Evolutionary conservation across 2,888 invertebrate genomes (phyloP).

Genomic region (Epinotia ramella): DNA sequence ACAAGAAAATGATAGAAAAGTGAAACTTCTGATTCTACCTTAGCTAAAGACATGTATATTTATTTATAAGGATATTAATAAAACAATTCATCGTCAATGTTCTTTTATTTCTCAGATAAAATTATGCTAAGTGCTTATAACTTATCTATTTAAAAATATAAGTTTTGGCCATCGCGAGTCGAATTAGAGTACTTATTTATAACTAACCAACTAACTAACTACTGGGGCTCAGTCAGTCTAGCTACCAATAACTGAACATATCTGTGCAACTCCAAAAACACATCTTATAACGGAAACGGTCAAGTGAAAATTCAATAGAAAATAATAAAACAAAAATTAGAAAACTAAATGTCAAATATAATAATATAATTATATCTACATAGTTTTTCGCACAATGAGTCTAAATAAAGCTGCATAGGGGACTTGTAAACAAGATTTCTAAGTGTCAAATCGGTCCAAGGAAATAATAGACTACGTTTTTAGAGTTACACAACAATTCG

Average conservation of each 20-base stretch:
- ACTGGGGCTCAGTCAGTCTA: slow-evolving; percentile 29
- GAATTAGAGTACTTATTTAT: slow-evolving; percentile 25
- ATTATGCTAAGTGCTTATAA: slow-evolving; percentile 30
- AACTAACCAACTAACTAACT: too few species aligned
- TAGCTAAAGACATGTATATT: neutral
- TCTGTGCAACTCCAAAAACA: slow-evolving; percentile 12
- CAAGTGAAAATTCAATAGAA: neutral
- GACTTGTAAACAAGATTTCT: too few species aligned
- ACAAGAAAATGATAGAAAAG: too few species aligned
- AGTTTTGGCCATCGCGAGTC: slow-evolving; percentile 44
- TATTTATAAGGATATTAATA: slow-evolving; percentile 6
- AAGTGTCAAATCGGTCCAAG: too few species aligned
- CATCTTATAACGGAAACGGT: neutral
- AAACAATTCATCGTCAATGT: slow-evolving; percentile 15
- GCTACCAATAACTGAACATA: neutral
- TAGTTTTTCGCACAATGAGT: too few species aligned
- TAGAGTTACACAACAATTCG: slow-evolving; percentile 1
- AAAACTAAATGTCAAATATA: too few species aligned
- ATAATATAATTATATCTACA: too few species aligned
- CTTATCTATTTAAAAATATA: slow-evolving; percentile 44
- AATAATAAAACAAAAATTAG: too few species aligned
- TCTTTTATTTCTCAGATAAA: slow-evolving; percentile 35
- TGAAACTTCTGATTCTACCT: too few species aligned
- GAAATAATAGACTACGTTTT: neutral
- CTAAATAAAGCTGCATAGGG: too few species aligned